These are phyloP conservation scores for Ennomos fuscantarius DNA, from an alignment of 2,888 invertebrate species.

Conservation along the genomic window DNA sequence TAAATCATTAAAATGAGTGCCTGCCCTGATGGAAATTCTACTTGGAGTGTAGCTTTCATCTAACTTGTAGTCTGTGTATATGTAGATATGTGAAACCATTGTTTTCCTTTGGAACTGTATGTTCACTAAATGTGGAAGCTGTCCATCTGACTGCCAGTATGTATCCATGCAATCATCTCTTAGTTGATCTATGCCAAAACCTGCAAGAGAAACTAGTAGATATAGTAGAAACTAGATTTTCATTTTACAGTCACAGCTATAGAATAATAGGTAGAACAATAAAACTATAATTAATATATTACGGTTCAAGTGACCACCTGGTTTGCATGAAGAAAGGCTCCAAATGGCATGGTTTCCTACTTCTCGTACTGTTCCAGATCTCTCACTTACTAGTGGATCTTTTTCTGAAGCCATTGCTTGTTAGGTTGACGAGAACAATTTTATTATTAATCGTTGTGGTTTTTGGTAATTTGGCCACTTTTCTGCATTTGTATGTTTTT, in stretches of 20 bases:
- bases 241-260: no score
- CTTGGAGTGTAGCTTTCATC: conserved; percentile 99
- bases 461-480: no score
- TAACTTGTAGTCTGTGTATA: conserved; percentile 98
- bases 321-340: conserved; percentile 99
- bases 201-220: conserved; percentile 72
- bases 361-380: conserved; percentile 87
- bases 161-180: conserved; percentile 98
- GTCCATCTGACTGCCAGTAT: conserved; percentile 99
- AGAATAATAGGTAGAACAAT: not conserved
- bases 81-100: conserved; percentile 96
- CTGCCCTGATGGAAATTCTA: conserved; percentile 95
- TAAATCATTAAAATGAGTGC: conserved; percentile 98
- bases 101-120: conserved; percentile 98
- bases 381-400: conserved; percentile 76
- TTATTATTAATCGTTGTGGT: no score
- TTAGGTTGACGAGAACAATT: no score
- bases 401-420: conserved; percentile 69
- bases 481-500: no score
- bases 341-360: conserved; percentile 97
- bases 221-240: no score
- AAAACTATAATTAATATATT: not conserved
- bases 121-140: conserved; percentile 98
- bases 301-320: conserved; percentile 84
- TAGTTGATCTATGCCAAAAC: conserved; percentile 98